Conservation (phyloP, 2,797 vertebrate genomes). For the Anas acuta region DNA sequence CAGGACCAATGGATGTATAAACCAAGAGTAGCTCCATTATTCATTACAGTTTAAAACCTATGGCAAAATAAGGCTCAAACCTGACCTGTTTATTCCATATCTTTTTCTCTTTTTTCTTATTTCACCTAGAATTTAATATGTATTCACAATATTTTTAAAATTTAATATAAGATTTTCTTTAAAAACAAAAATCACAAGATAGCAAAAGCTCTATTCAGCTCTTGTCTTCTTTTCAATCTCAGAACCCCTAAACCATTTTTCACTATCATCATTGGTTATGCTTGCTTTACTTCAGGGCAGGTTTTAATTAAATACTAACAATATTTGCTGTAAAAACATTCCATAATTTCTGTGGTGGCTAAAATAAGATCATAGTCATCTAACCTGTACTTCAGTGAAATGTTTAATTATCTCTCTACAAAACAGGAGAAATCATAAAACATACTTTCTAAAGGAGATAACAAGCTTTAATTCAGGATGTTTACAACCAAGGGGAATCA, state of each 20-base stretch:
- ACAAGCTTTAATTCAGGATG: slow-evolving; percentile 64
- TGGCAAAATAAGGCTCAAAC: background rate
- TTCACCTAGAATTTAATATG: background rate
- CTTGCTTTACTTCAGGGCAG: slow-evolving; percentile 27
- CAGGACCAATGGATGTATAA: background rate
- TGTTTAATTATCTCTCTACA: slow-evolving; percentile 60
- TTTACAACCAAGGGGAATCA: slow-evolving; percentile 65
- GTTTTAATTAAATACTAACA: slow-evolving; percentile 50
- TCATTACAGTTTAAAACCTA: background rate
- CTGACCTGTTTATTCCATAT: background rate
- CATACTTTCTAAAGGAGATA: slow-evolving; percentile 62
- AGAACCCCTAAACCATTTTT: background rate
- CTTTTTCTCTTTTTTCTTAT: background rate
- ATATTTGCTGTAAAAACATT: slow-evolving; percentile 59
- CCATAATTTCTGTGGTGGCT: slow-evolving; percentile 31
- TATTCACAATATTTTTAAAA: background rate
- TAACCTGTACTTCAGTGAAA: slow-evolving; percentile 41
- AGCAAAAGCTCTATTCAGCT: background rate
- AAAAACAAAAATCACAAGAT: background rate
- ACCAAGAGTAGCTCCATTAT: background rate
- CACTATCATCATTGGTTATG: background rate
- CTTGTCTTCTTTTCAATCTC: background rate
- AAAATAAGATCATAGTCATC: slow-evolving; percentile 59
- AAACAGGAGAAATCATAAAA: slow-evolving; percentile 64
- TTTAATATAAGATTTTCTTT: background rate